Evolutionary conservation across 1,140 invertebrate genomes (phyloP).

Genomic region (Hylaeus anthracinus): DNA sequence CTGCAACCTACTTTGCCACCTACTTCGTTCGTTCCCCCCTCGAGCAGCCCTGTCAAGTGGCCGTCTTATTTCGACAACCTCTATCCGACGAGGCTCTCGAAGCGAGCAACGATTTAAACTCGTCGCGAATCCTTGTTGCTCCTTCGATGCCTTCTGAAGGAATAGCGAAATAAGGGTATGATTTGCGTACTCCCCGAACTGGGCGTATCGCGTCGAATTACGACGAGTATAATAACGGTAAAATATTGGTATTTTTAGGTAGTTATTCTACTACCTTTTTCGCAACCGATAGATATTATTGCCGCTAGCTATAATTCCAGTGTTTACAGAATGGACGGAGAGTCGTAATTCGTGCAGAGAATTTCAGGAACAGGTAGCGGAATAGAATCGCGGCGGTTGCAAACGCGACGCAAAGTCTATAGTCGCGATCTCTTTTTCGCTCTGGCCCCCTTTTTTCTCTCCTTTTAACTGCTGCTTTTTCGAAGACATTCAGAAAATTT

Average conservation of each 20-base stretch:
- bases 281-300: too few species aligned
- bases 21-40: conserved; percentile 51
- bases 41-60: conserved; percentile 19
- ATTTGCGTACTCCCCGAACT: background rate
- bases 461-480: background rate
- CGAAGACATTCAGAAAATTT: conserved; percentile 8
- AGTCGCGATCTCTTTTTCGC: too few species aligned
- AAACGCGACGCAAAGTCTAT: too few species aligned
- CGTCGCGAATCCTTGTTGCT: background rate
- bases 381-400: too few species aligned
- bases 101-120: conserved; percentile 5
- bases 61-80: conserved; percentile 46
- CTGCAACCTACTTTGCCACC: conserved; percentile 68
- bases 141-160: background rate
- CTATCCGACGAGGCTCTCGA: conserved; percentile 12
- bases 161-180: background rate
- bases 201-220: too few species aligned
- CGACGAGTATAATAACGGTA: too few species aligned
- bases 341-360: too few species aligned
- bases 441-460: background rate
- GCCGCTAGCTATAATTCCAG: too few species aligned
- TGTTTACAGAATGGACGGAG: too few species aligned
- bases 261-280: too few species aligned
- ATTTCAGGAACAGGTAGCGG: too few species aligned
- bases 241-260: too few species aligned